Evolutionary conservation across 64 coral and sea anemone species (phyloP).

Genomic region (Pachyseris speciosa): DNA sequence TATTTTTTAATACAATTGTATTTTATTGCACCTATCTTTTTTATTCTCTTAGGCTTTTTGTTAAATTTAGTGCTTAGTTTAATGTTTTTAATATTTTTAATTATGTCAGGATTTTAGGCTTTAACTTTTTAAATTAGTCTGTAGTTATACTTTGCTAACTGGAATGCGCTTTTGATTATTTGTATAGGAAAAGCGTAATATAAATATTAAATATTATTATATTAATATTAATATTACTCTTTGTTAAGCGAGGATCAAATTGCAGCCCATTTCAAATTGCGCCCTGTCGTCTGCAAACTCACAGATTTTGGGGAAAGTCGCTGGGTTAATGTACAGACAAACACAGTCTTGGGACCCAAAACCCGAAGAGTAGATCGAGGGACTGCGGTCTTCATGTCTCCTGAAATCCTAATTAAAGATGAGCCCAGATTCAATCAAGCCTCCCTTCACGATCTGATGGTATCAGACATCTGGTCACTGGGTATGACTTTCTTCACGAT

Average conservation of each 20-base stretch:
- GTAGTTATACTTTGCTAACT: too few species aligned
- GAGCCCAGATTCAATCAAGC: not conserved
- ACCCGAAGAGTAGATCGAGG: not conserved
- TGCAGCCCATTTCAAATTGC: not conserved
- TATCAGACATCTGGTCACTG: slow-evolving; percentile 45
- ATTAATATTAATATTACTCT: not conserved
- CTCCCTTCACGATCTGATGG: slow-evolving; percentile 32
- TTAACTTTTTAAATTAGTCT: too few species aligned
- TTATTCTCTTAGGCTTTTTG: too few species aligned
- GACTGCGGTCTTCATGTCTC: slow-evolving; percentile 42
- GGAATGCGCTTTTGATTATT: too few species aligned
- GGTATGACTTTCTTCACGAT: slow-evolving; percentile 52
- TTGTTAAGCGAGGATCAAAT: not conserved
- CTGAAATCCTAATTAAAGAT: slow-evolving; percentile 11
- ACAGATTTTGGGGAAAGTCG: slow-evolving; percentile 7
- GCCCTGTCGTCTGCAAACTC: not conserved
- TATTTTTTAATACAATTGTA: too few species aligned
- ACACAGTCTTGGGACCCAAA: slow-evolving; percentile 17
- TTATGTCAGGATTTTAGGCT: too few species aligned
- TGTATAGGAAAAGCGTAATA: too few species aligned
- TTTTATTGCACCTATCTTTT: too few species aligned
- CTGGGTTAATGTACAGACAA: not conserved
- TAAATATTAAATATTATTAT: too few species aligned
- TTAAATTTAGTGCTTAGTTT: too few species aligned
- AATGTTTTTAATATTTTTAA: too few species aligned